Base-by-base conservation (phyloP, 1,140 invertebrate species). In the Atta texana region DNA sequence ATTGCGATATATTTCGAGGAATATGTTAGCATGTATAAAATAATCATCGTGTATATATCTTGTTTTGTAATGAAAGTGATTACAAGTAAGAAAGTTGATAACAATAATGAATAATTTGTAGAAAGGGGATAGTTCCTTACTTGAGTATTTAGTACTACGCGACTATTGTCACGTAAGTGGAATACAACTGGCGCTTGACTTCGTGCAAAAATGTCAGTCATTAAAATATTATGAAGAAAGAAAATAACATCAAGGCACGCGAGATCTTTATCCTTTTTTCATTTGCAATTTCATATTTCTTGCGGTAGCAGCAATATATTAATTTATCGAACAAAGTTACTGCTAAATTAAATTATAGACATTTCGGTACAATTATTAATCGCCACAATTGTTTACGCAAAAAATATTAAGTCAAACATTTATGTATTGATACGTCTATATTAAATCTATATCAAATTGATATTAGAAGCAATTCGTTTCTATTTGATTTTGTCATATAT, bases 131-230 rank as follows among this genome's bases (percentile, higher is more conserved):
- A 5, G 44, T 74, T 49, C 18, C 39, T 81, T 51, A 21, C 51
- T n/a, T 6, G 21, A 71, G 6, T 21, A 51, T 74, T 82, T 44
- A 72, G 53, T 44, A 31, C 68, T 59, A 34, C 53, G 28, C 18
- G 24, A 24, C n/a, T 61, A 84, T 51, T 51, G 69, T 61, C 68
- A 82, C 55, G 69, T 84, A n/a, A 84, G 24, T 57, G 68, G 24
- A 74, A 82, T 74, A 55, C 24, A 61, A n/a, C 24, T 49, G 55
- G 8, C 69, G 8, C 24, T 74, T 44, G 2, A 3, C 39, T 74
- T 74, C 80, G 68, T 75, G 80, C 69, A 75, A 63, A 75, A 74
- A 84, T 84, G 55, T 84, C 55, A 75, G 55, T 51, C 69, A 75
- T 84, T 84, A 61, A 74, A 39, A 34, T 51, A 34, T 81, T n/a